Percentiles rank a stretch among this genome's conserved stretches.
phyloP scores from a whole-genome alignment of 2,113 vertebrate genomes.

The Excalfactoria chinensis region DNA sequence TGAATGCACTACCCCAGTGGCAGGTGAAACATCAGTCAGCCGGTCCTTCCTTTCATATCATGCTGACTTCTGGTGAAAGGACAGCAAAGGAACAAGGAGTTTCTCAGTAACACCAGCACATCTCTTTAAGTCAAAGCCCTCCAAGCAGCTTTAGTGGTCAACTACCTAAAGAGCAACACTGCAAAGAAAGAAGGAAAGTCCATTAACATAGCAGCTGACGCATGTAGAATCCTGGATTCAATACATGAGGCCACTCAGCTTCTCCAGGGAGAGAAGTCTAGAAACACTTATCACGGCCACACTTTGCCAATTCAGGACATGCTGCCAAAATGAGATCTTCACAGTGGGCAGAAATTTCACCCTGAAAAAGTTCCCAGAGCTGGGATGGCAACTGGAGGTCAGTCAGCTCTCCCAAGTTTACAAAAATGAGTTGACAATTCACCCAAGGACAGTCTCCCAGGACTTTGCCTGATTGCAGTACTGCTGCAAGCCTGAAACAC shows the following conservation, averaged over 20 bases:
- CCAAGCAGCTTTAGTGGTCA: background rate
- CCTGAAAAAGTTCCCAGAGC: background rate
- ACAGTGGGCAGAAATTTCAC: background rate
- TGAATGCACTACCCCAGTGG: background rate
- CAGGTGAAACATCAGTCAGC: background rate
- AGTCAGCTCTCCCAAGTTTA: background rate
- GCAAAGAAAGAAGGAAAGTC: background rate
- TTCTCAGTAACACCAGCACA: background rate
- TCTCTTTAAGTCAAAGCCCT: background rate
- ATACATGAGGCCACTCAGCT: background rate
- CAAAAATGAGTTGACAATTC: background rate
- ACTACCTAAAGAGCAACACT: background rate
- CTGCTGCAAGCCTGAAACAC: background rate
- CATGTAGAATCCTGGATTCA: background rate
- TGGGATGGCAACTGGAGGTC: background rate
- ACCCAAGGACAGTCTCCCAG: background rate
- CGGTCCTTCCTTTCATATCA: background rate
- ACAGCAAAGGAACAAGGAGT: background rate
- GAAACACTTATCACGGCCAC: background rate
- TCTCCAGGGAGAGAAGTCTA: background rate
- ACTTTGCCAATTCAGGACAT: background rate
- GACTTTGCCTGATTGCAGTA: background rate
- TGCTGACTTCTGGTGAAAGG: background rate
- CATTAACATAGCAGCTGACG: background rate
- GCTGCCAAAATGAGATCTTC: background rate